Percentiles rank a stretch among this genome's conserved stretches.
Conservation (phyloP, 2,797 vertebrate genomes). For the Syndactyla subalaris region DNA sequence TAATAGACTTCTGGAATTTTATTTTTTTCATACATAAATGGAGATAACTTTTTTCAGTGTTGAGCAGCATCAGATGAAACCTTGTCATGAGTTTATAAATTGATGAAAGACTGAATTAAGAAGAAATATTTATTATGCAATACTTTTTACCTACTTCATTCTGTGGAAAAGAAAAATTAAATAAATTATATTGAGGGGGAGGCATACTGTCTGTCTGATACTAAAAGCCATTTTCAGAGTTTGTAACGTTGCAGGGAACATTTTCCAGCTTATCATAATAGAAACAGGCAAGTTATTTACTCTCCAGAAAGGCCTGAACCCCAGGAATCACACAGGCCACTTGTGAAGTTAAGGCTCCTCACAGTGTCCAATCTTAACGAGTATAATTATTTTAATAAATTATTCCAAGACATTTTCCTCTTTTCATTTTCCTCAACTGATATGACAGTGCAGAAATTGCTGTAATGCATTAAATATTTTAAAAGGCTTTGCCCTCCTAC, state of each 20-base stretch:
- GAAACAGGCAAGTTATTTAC: background rate
- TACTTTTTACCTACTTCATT: background rate
- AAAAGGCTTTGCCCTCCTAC: background rate
- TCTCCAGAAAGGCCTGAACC: background rate
- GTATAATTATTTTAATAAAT: background rate
- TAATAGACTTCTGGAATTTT: background rate
- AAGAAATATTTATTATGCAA: background rate
- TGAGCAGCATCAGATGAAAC: background rate
- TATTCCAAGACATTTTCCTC: background rate
- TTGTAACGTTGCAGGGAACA: background rate
- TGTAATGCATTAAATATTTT: background rate
- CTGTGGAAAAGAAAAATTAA: background rate
- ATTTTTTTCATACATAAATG: background rate
- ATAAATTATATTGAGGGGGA: background rate
- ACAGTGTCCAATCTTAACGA: background rate
- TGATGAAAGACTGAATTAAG: conserved; percentile 4
- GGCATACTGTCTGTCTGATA: background rate
- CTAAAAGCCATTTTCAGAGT: background rate
- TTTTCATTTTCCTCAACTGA: background rate
- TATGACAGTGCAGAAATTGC: background rate
- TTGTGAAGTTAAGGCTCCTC: background rate
- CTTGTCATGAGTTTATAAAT: background rate
- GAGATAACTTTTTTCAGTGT: background rate
- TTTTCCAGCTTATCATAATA: background rate
- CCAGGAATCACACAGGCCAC: background rate